These are phyloP conservation scores for Platygyra sinensis DNA, from an alignment of 64 coral and sea anemone genomes.

Conservation along the genomic window DNA sequence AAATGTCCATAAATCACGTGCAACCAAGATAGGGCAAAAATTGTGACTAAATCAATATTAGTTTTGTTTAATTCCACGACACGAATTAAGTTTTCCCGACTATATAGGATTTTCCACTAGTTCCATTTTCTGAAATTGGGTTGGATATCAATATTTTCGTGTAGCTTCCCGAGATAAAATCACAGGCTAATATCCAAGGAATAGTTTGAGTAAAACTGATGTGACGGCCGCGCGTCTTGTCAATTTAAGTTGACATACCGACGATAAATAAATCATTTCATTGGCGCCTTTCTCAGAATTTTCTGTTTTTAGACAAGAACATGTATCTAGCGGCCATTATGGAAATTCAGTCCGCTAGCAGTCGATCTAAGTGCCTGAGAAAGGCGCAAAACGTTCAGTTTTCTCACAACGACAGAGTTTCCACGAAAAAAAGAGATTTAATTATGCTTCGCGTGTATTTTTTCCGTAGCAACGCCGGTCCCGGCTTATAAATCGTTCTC, in stretches of 20 bases:
- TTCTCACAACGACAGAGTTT: no score
- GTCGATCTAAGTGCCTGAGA: no score
- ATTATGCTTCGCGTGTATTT: no score
- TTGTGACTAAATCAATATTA: conserved; percentile 33
- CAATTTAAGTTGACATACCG: not conserved
- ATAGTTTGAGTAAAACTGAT: not conserved
- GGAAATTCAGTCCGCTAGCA: not conserved
- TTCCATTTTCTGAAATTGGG: not conserved
- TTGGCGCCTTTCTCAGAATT: not conserved
- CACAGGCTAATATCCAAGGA: conserved; percentile 13
- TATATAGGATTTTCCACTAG: not conserved
- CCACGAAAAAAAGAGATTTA: no score
- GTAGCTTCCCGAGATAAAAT: not conserved
- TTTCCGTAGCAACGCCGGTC: no score
- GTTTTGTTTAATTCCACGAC: conserved; percentile 24
- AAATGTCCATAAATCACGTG: conserved; percentile 1
- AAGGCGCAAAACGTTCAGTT: no score
- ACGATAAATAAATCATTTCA: conserved; percentile 14
- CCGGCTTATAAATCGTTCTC: no score
- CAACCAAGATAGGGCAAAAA: conserved; percentile 4
- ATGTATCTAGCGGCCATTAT: not conserved
- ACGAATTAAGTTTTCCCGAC: conserved; percentile 6
- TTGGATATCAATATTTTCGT: not conserved
- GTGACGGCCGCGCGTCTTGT: not conserved
- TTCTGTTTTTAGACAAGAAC: conserved; percentile 5